Evolutionary conservation across 2,797 vertebrate species (phyloP), one percentile per base, ranked within the genome.

Genomic region (Cuniculus paca): DNA sequence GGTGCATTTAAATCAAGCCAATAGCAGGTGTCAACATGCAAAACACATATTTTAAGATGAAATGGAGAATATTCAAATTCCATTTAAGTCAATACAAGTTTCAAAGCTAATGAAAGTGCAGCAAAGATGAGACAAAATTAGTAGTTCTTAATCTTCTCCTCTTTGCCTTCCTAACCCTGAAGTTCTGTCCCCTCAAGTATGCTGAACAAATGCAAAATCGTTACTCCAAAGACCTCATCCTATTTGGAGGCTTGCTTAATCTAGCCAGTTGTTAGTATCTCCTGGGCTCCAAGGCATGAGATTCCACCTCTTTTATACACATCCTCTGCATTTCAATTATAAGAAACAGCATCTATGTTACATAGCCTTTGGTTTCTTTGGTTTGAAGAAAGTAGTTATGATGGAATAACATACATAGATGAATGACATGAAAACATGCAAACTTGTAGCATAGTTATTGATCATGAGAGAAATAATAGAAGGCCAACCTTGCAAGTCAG

Each of bases 1-100:
- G 78, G 79, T 81, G 14, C 31, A 74, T 85, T 48, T 91, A 81
- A 92, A 52, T 50, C 87, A 94, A 93, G 45, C 60, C 50, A 82
- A 19, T 22, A 85, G 45, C 77, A 74, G 50, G 24, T 52, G 94
- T 96, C 70, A 60, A 86, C 56, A 78, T 50, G 83, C 4, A 91
- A 91, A 97, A 39, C 48, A 91, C 77, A 81, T 78, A 90, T 87
- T 96, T 94, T 83, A 95, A 77, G 48, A 92, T 45, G 31, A 96
- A 95, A 96, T 81, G n/a, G 77, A 90, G 70, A 91, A 81, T 90
- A 78, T 97, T 92, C 86, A 82, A 82, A 95, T 96, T 84, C 78
- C 54, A 60, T 61, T 90, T 42, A 48, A 94, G 78, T 92, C 81
- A 74, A 85, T 90, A 89, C 56, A 95, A 72, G 81, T 86, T 81